Conservation (phyloP, 2,888 invertebrate species). For the Leucophenga montana region DNA sequence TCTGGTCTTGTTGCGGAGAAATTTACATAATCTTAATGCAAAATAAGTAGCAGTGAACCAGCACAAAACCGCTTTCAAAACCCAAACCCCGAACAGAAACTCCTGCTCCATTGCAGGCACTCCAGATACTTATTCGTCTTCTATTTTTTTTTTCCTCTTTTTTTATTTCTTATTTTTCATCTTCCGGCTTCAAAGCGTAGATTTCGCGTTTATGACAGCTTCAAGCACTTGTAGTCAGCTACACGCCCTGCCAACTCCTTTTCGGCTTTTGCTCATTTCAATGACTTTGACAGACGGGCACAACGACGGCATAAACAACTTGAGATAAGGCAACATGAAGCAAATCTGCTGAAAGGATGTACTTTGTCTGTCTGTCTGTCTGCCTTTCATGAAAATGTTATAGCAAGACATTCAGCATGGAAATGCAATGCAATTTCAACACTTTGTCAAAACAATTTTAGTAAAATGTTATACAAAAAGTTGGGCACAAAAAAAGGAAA, state of each 20-base stretch:
- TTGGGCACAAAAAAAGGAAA: slow-evolving; percentile 28
- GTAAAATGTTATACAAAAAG: slow-evolving; percentile 23
- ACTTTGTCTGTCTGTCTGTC: neutral
- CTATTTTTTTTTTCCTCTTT: neutral
- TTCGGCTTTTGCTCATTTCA: too few relatives aligned
- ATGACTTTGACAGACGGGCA: slow-evolving; percentile 18
- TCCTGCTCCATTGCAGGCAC: too few relatives aligned
- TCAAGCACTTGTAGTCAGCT: neutral
- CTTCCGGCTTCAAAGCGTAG: too few relatives aligned
- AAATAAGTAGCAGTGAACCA: slow-evolving; percentile 26
- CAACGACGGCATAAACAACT: slow-evolving; percentile 20
- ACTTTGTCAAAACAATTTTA: slow-evolving; percentile 26
- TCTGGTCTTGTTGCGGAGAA: slow-evolving; percentile 30
- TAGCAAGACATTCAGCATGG: neutral
- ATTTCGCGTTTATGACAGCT: too few relatives aligned
- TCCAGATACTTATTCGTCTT: too few relatives aligned
- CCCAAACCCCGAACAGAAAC: too few relatives aligned
- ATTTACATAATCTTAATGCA: slow-evolving; percentile 67
- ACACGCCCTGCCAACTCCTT: neutral
- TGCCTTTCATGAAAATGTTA: neutral
- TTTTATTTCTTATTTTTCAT: neutral
- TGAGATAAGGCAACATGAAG: slow-evolving; percentile 20
- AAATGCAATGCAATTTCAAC: slow-evolving; percentile 26
- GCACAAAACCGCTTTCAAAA: neutral
- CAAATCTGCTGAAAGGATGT: neutral